phyloP scores from a whole-genome alignment of 2,113 vertebrate genomes.

The Daboia siamensis region DNA sequence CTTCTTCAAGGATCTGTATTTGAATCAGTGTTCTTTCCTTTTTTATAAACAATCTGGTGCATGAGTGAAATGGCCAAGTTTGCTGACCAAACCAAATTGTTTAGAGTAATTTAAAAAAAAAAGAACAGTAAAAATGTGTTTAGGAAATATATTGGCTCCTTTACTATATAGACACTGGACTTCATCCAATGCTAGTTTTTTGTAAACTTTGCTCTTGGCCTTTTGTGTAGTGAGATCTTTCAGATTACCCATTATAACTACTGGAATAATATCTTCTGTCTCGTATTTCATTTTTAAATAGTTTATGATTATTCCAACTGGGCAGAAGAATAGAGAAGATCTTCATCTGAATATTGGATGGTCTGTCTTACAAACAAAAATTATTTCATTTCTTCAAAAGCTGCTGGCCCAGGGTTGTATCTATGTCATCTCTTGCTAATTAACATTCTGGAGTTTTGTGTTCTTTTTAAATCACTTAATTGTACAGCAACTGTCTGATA shows the following conservation, averaged over 20 bases:
- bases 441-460: not conserved
- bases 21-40: not conserved
- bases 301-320: conserved; percentile 36
- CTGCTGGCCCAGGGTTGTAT: not conserved
- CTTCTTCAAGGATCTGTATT: not conserved
- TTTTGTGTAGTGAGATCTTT: conserved; percentile 38
- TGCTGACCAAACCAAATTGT: not conserved
- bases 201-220: conserved; percentile 48
- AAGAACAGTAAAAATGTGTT: not conserved
- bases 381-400: conserved; percentile 16
- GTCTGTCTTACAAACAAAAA: conserved; percentile 17
- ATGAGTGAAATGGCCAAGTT: not conserved
- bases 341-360: conserved; percentile 6
- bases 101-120: not conserved
- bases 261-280: conserved; percentile 44
- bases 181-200: conserved; percentile 28
- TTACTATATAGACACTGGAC: not conserved
- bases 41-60: not conserved
- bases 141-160: not conserved
- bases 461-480: conserved; percentile 5
- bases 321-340: not conserved
- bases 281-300: conserved; percentile 35
- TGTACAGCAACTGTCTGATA: conserved; percentile 20
- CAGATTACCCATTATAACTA: conserved; percentile 28
- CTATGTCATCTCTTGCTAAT: not conserved